Evolutionary conservation across 2,888 invertebrate species (phyloP).

Genomic region (Nezara viridula): DNA sequence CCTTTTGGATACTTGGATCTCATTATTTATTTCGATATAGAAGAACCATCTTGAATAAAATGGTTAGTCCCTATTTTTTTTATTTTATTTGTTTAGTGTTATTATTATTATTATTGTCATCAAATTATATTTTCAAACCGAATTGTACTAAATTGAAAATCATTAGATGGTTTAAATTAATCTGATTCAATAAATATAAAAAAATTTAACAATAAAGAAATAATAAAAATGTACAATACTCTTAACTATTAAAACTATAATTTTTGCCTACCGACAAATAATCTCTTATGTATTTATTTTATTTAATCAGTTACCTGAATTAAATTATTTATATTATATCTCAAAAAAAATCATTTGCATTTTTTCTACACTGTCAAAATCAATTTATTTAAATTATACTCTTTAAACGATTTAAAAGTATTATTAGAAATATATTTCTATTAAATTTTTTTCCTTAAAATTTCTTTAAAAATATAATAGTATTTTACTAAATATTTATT

Average conservation of each 20-base stretch:
- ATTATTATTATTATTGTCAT: not conserved
- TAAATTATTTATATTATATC: too few relatives aligned
- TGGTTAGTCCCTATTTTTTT: not conserved
- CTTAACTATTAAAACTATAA: not conserved
- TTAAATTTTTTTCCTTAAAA: too few relatives aligned
- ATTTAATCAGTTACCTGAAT: too few relatives aligned
- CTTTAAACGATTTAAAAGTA: too few relatives aligned
- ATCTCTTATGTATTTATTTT: too few relatives aligned
- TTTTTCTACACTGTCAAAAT: too few relatives aligned
- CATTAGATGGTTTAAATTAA: not conserved
- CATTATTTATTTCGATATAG: not conserved
- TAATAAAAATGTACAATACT: not conserved
- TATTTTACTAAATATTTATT: too few relatives aligned
- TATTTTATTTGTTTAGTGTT: not conserved
- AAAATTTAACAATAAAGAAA: not conserved
- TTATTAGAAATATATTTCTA: too few relatives aligned
- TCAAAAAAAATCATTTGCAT: too few relatives aligned
- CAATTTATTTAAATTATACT: too few relatives aligned
- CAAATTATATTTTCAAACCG: not conserved
- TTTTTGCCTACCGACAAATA: too few relatives aligned
- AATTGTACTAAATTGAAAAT: not conserved
- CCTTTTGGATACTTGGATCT: slow-evolving; percentile 17
- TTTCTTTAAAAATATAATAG: too few relatives aligned
- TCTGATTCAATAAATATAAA: not conserved
- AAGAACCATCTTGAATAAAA: not conserved